Evolutionary conservation across 1,140 invertebrate genomes (phyloP).

Genomic region (Copidosoma floridanum): DNA sequence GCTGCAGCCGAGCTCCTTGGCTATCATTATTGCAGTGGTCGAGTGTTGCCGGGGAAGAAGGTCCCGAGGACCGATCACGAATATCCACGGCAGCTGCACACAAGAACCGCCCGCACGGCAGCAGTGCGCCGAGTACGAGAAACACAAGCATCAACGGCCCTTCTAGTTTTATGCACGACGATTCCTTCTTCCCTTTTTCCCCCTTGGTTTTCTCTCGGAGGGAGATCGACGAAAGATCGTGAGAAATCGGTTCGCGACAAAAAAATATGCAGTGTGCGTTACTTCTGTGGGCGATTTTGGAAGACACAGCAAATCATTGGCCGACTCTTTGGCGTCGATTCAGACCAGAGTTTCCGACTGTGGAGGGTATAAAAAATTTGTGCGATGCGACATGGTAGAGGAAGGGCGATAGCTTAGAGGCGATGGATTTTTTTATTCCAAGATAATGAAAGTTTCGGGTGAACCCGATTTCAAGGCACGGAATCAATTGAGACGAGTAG

Average conservation of each 20-base stretch:
- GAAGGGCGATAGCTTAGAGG: too few species aligned
- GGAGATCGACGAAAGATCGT: constrained; percentile 25
- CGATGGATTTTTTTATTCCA: too few species aligned
- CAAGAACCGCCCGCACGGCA: not conserved
- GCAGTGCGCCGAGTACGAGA: too few species aligned
- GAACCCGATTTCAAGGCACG: too few species aligned
- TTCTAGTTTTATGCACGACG: constrained; percentile 6
- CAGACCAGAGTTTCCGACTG: too few species aligned
- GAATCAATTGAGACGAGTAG: too few species aligned
- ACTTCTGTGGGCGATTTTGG: not conserved
- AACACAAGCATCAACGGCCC: not conserved
- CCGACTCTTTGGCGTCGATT: too few species aligned
- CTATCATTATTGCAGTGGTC: constrained; percentile 14
- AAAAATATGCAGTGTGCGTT: too few species aligned
- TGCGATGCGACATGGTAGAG: too few species aligned
- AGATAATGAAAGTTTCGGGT: too few species aligned
- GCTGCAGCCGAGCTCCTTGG: too few species aligned
- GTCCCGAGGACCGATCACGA: constrained; percentile 15
- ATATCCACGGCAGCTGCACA: not conserved
- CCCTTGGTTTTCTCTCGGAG: not conserved
- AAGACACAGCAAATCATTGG: constrained; percentile 25
- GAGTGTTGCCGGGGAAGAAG: not conserved
- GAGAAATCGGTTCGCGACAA: constrained; percentile 17
- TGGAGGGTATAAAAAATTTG: too few species aligned
- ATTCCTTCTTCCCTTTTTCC: constrained; percentile 11